These are phyloP conservation scores for Acronicta leporina DNA, from an alignment of 2,888 invertebrate genomes.

Conservation along the genomic window DNA sequence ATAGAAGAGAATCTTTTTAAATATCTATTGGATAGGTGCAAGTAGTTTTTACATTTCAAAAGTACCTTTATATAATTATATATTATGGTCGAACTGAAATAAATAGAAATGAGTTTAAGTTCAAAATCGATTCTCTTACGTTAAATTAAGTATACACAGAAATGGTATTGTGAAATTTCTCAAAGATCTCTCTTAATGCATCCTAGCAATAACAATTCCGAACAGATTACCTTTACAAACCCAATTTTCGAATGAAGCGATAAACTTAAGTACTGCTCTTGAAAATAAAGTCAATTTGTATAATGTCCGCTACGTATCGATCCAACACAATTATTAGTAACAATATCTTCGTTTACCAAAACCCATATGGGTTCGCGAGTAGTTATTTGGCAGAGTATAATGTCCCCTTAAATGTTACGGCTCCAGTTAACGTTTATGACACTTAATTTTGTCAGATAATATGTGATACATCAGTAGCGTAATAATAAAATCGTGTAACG, in stretches of 20 bases:
- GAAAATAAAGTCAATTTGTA: conserved; percentile 41
- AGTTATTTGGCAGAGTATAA: conserved; percentile 71
- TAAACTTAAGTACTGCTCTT: conserved; percentile 41
- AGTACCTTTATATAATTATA: no score
- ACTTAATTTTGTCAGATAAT: conserved; percentile 82
- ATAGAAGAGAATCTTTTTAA: no score
- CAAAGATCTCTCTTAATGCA: conserved; percentile 10
- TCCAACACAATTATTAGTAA: conserved; percentile 52
- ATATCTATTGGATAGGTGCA: no score
- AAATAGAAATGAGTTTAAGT: no score
- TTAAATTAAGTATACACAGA: conserved; percentile 3
- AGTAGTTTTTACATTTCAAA: no score
- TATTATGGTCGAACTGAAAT: no score
- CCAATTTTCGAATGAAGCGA: conserved; percentile 51
- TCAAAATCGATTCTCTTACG: no score
- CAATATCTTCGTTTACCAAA: conserved; percentile 54
- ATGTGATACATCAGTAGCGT: conserved; percentile 76
- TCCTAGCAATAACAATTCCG: conserved; percentile 39
- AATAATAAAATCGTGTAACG: conserved; percentile 77
- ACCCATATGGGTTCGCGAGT: conserved; percentile 55
- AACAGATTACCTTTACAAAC: conserved; percentile 23
- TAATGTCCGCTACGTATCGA: conserved; percentile 27
- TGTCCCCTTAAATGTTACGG: conserved; percentile 78
- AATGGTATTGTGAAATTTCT: neutral
- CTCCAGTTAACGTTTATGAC: conserved; percentile 83